phyloP scores from a whole-genome alignment of 2,113 vertebrate species.

The Phoenicopterus ruber region DNA sequence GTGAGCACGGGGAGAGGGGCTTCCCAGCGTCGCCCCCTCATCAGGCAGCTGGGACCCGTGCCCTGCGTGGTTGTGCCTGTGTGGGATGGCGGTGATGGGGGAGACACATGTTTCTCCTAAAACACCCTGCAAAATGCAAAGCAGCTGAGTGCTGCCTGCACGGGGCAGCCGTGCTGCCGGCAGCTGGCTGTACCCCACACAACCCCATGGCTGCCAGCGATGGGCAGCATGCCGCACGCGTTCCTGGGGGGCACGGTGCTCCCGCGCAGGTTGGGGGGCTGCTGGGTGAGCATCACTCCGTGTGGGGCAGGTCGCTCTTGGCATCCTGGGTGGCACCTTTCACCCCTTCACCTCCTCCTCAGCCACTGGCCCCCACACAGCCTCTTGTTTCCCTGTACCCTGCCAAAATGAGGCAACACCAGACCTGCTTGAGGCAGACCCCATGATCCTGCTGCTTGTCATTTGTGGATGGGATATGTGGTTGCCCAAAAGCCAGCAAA shows the following conservation, averaged over 20 bases:
- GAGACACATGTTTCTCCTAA: neutral
- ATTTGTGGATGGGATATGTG: neutral
- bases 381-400: neutral
- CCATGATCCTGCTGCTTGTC: neutral
- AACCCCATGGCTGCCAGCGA: neutral
- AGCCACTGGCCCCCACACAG: neutral
- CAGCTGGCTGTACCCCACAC: neutral
- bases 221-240: rapidly evolving
- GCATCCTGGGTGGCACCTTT: neutral
- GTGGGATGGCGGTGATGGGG: rapidly evolving
- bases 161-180: rapidly evolving
- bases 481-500: neutral
- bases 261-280: neutral
- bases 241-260: neutral
- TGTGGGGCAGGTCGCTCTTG: rapidly evolving
- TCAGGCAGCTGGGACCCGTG: neutral
- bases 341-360: neutral
- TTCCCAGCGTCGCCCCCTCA: neutral
- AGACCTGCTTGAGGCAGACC: neutral
- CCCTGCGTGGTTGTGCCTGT: neutral
- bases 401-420: neutral
- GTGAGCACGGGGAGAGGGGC: rapidly evolving
- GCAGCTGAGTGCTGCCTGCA: neutral
- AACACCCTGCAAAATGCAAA: neutral
- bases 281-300: neutral